Base-by-base conservation (phyloP, 2,888 invertebrate species). In the Chrysolina oricalcia region DNA sequence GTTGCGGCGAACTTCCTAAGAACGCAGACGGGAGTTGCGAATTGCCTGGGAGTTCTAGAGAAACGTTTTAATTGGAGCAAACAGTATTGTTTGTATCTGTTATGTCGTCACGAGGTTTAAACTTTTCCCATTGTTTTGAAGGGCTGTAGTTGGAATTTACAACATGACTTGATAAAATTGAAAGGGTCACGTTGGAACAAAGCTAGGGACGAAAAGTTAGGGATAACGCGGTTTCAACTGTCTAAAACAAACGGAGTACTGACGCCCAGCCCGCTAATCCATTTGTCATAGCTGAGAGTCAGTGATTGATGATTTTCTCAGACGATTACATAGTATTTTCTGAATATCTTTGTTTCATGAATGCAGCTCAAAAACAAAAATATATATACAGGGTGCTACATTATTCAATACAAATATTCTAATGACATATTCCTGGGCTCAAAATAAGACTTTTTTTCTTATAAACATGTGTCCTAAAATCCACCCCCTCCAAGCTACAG, bases 41-140 rank as follows among this genome's bases (percentile, higher is more conserved):
- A 78, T 78, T 78, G 74, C 78, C 74, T 76, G 68, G 62, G 71
- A 73, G 65, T 70, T 65, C 35, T 62, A 56, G 67, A 62, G 73
- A 68, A 63, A 76, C 68, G 53, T 74, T 73, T 74, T 76, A 78
- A 79, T 75, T 77, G 75, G 72, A 71, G 70, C 68, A 64, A 73
- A 63, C 59, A 77, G 71, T 75, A 77, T 70, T 77, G 73, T 77
- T 78, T 78, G 75, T 68, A 68, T 69, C 65, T 69, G 40, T 69
- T 70, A 64, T 21, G 48, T 15, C 8, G 46, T 66, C 66, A 46
- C 10, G 17, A 19, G 21, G 53, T 53, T 53, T 53, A 17, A 53
- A 53, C 53, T 53, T 53, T 21, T 23, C 53, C 21, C 53, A 53
- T 53, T 21, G 53, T 21, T 21, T 53, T 53, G 53, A 53, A 53